A percentile compares a stretch with the other conserved stretches of the same genome.
These are phyloP conservation scores for Rhogogaster chlorosoma DNA, from an alignment of 2,888 invertebrate species.

Conservation along the genomic window DNA sequence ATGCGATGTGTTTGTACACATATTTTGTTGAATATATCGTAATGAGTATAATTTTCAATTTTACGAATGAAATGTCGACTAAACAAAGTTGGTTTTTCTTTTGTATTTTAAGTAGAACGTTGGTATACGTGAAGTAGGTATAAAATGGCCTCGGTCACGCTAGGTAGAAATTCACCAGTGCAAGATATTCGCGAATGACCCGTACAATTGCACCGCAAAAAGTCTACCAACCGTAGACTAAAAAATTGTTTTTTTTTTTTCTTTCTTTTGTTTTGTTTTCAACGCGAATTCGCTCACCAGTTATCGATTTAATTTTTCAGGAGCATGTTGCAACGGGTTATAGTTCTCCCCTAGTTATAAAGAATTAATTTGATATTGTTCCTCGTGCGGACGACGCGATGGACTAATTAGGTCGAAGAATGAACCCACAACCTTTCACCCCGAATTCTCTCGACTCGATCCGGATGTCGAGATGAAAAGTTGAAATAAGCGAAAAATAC, in stretches of 20 bases:
- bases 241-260: neutral
- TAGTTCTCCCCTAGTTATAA: neutral
- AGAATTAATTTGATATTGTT: constrained; percentile 37
- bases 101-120: constrained; percentile 28
- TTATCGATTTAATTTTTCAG: constrained; percentile 29
- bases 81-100: constrained; percentile 28
- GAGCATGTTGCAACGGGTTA: neutral
- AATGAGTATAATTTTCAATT: neutral
- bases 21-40: neutral
- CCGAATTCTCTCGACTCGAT: constrained; percentile 21
- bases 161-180: constrained; percentile 10
- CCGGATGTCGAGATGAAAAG: constrained; percentile 19
- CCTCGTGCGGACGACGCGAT: neutral
- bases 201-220: constrained; percentile 20
- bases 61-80: neutral
- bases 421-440: constrained; percentile 25
- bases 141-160: constrained; percentile 38
- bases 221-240: constrained; percentile 10
- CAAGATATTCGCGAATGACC: constrained; percentile 37
- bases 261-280: neutral
- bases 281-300: constrained; percentile 1
- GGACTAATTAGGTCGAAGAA: constrained; percentile 40
- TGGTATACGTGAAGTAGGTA: neutral
- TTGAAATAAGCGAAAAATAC: constrained; percentile 10
- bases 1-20: neutral